Evolutionary conservation across 2,113 vertebrate genomes (phyloP).

Genomic region (Psittacula cyanocephala): DNA sequence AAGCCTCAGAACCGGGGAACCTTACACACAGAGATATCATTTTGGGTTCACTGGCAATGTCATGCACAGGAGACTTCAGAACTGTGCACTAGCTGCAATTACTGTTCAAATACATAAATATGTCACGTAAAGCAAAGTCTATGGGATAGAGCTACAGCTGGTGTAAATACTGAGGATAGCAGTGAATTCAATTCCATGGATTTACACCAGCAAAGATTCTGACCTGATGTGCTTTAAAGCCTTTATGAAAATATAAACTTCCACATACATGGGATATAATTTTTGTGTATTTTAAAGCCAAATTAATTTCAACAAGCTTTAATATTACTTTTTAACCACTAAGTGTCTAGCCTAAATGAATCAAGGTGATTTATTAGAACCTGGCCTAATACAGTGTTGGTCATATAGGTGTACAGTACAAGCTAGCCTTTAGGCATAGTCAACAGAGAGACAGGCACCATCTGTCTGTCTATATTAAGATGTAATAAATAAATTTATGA

Average conservation of each 20-base stretch:
- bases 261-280: neutral
- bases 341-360: neutral
- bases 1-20: neutral
- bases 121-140: neutral
- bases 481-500: neutral
- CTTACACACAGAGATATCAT: neutral
- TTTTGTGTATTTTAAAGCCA: neutral
- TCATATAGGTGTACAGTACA: neutral
- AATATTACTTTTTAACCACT: neutral
- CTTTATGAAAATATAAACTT: neutral
- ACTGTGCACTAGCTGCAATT: neutral
- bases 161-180: neutral
- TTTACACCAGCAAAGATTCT: neutral
- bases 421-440: neutral
- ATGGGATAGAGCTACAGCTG: neutral
- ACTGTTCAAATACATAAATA: neutral
- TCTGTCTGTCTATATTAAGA: neutral
- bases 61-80: neutral
- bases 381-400: neutral
- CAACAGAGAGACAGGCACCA: neutral
- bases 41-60: neutral
- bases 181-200: neutral
- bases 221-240: neutral
- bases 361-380: neutral
- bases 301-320: neutral